Evolutionary conservation across 2,113 vertebrate genomes (phyloP), one percentile per base, ranked within the genome.

Genomic region (Leiothrix lutea): DNA sequence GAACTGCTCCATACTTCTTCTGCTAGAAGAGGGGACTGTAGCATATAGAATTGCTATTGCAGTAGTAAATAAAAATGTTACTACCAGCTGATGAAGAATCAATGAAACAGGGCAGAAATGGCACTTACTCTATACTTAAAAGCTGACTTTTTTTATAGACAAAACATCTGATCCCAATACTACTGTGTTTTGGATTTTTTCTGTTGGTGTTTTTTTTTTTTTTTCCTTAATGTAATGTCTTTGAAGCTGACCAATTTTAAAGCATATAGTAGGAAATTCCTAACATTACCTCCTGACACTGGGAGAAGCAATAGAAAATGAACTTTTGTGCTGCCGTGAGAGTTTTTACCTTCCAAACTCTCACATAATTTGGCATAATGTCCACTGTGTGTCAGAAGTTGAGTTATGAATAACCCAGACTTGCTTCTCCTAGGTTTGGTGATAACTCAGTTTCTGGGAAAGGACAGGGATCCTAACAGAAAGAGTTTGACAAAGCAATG

Each of bases 151-250:
- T 77, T 84, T 87, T 5, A 66, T 31, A 54, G 48, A 26, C 9
- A 77, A 50, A 85, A 50, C 1, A 12, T 45, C 53, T 44, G 31
- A 80, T 80, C 8, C 12, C 5, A 73, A 16, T 8, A 38, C 8
- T 56, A 42, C 3, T 0, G 0, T 26, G 18, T 19, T 88, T 62
- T 9, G 11, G 6, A 0, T 21, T 22, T 0, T 7, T 56, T 51
- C 9, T 45, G 8, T 6, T 51, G 7, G n/a, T n/a, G n/a, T n/a
- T n/a, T n/a, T 50, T 4, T 26, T 51, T 23, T 25, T 29, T 44
- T 40, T 57, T 31, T 6, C 1, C n/a, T 70, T 31, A 33, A 67
- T 33, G 23, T 33, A 69, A 31, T 12, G 1, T 51, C 25, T 73
- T 78, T 5, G 3, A 80, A 70, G 47, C 11, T 83, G 50, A 33